Conservation (phyloP, 2,888 invertebrate genomes). For the Spatulosminthurus flaviceps region DNA sequence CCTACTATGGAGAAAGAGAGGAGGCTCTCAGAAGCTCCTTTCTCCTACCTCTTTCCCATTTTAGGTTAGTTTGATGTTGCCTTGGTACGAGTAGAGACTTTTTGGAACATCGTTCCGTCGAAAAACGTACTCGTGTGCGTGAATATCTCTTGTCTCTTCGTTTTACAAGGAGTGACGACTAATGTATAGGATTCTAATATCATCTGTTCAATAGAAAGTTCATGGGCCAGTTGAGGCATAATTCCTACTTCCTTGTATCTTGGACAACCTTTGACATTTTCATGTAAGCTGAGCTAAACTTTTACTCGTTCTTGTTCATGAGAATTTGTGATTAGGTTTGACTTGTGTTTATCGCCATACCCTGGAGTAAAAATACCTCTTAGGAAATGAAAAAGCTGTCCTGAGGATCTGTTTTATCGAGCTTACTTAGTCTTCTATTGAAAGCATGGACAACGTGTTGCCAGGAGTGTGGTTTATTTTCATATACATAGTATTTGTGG, state of each 20-base stretch:
- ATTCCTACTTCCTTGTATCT: constrained; percentile 25
- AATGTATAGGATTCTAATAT: constrained; percentile 13
- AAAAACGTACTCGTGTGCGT: constrained; percentile 1
- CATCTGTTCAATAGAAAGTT: constrained; percentile 15
- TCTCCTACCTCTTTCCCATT: constrained; percentile 10
- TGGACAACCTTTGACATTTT: constrained; percentile 29
- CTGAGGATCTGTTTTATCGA: background rate
- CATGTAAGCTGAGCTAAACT: background rate
- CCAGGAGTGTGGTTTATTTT: background rate
- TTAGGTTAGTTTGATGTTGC: constrained; percentile 15
- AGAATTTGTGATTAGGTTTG: background rate
- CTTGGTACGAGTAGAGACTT: constrained; percentile 27
- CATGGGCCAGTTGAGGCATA: constrained; percentile 30
- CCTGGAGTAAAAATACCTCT: background rate
- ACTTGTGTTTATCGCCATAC: no score
- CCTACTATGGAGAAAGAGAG: constrained; percentile 28
- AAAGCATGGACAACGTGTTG: background rate
- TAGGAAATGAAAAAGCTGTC: background rate
- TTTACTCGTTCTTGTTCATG: no score
- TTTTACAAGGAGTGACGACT: background rate
- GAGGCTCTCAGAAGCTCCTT: background rate
- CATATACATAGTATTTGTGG: no score
- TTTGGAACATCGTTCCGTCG: background rate
- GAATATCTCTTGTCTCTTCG: background rate
- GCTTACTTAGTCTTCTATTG: background rate